phyloP scores from a whole-genome alignment of 2,888 invertebrate species.

The Drosophila buzzatii region DNA sequence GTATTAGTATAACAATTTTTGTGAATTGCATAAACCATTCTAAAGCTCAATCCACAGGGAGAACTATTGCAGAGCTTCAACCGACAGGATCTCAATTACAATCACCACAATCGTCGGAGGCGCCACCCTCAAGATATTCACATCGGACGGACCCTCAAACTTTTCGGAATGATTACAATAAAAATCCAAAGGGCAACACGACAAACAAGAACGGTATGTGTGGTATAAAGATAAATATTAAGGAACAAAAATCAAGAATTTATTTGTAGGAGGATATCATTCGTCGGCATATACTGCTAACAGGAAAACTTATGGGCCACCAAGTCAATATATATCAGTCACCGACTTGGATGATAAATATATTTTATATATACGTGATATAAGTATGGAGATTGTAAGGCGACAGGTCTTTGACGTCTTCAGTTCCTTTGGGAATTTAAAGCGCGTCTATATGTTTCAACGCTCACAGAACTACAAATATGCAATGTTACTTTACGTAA shows the following conservation, averaged over 20 bases:
- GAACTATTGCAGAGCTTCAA: background rate
- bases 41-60: background rate
- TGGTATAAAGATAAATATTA: too few species aligned
- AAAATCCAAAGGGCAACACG: background rate
- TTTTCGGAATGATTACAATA: background rate
- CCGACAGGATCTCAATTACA: background rate
- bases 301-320: background rate
- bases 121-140: background rate
- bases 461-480: slow-evolving; percentile 15
- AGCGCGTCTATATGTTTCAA: slow-evolving; percentile 20
- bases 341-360: background rate
- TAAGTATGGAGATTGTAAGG: slow-evolving; percentile 15
- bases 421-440: slow-evolving; percentile 24
- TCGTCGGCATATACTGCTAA: too few species aligned
- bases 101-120: background rate
- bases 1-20: background rate
- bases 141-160: background rate
- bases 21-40: background rate
- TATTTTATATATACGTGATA: slow-evolving; percentile 19
- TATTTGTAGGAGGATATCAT: background rate
- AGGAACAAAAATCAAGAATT: background rate
- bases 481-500: slow-evolving; percentile 17
- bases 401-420: slow-evolving; percentile 28
- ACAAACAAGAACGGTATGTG: background rate
- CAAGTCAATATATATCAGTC: background rate